Percentiles rank a stretch among this genome's conserved stretches.
Conservation (phyloP, 2,113 vertebrate genomes). For the Orycteropus afer region DNA sequence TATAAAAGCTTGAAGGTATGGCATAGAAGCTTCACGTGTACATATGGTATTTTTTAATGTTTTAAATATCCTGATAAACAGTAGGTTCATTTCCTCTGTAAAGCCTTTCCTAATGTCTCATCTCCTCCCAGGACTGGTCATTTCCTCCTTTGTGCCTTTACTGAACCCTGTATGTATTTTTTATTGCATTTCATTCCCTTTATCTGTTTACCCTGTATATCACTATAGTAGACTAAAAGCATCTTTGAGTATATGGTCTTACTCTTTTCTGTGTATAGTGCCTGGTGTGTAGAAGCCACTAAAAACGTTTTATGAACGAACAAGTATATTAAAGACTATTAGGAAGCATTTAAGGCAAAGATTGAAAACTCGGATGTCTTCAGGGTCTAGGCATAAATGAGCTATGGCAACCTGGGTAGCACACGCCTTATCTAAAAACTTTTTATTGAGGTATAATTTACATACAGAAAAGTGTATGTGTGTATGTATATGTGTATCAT, state of each 20-base stretch:
- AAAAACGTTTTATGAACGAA: slow-evolving; percentile 31
- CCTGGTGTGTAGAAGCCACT: not conserved
- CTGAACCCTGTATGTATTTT: not conserved
- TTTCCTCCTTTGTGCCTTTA: not conserved
- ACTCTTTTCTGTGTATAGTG: not conserved
- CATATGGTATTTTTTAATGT: not conserved
- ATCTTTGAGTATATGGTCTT: not conserved
- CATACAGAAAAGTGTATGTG: not conserved
- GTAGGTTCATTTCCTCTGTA: not conserved
- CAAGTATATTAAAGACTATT: not conserved
- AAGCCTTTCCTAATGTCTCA: slow-evolving; percentile 11
- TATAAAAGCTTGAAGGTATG: not conserved
- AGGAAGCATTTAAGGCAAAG: not conserved
- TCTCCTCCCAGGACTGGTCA: not conserved
- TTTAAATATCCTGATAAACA: slow-evolving; percentile 30
- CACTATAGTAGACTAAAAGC: not conserved
- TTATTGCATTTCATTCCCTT: not conserved
- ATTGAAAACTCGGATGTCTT: slow-evolving; percentile 38
- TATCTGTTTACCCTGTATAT: too few species aligned
- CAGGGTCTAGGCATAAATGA: not conserved
- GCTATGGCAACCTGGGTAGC: not conserved
- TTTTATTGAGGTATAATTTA: slow-evolving; percentile 1
- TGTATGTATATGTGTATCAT: too few species aligned
- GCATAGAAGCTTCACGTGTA: not conserved
- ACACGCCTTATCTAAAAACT: not conserved